Conservation (phyloP, 1,140 invertebrate genomes). For the Ladona fulva region DNA sequence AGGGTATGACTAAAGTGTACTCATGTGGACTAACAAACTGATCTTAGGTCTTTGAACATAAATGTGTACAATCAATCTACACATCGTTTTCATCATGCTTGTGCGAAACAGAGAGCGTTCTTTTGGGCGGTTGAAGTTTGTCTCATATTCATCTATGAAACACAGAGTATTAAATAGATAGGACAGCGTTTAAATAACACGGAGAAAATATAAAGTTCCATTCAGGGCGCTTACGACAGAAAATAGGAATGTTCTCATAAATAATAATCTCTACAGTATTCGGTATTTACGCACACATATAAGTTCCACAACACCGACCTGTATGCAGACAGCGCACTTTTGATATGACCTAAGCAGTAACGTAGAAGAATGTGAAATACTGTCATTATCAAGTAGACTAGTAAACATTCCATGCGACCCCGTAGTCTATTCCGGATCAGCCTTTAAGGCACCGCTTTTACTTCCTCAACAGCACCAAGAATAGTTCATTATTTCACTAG, state of each 20-base stretch:
- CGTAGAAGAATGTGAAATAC: neutral
- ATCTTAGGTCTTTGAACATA: neutral
- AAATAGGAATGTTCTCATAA: constrained; percentile 1
- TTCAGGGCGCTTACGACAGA: neutral
- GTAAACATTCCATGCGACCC: neutral
- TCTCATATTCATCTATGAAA: neutral
- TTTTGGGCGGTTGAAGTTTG: neutral
- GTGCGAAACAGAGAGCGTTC: neutral
- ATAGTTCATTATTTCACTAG: neutral
- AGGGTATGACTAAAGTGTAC: neutral
- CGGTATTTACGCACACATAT: neutral
- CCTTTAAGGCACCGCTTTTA: neutral
- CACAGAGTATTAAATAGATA: neutral
- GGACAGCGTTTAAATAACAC: neutral
- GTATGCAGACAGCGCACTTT: neutral
- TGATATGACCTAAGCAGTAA: constrained; percentile 9
- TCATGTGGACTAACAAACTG: neutral
- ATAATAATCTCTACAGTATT: neutral
- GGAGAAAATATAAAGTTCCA: neutral
- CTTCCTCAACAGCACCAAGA: neutral
- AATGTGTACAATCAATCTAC: neutral
- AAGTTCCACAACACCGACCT: neutral
- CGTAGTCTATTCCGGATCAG: neutral
- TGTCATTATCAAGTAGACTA: neutral
- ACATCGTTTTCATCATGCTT: neutral